phyloP scores from a whole-genome alignment of 2,888 invertebrate genomes.

The Nasonia oneida region DNA sequence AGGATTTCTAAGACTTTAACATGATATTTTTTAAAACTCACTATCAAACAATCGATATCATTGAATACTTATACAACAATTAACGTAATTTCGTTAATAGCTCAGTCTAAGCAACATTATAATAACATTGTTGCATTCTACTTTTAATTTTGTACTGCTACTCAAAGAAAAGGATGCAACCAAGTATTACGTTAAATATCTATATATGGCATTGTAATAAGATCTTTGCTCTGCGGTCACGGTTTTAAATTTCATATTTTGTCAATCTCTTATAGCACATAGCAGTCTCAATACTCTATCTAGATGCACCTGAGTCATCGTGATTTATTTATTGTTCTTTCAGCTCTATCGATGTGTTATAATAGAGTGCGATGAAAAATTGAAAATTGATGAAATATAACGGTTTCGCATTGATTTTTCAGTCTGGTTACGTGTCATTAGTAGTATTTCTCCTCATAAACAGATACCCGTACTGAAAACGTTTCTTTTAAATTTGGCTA shows the following conservation, averaged over 20 bases:
- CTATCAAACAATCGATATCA: conserved; percentile 59
- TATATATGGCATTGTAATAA: conserved; percentile 60
- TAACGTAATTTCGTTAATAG: conserved; percentile 60
- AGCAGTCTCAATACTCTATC: conserved; percentile 60
- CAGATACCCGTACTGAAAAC: conserved; percentile 51
- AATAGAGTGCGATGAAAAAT: conserved; percentile 53
- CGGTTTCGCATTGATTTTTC: conserved; percentile 47
- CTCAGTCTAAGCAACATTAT: conserved; percentile 61
- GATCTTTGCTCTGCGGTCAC: conserved; percentile 55
- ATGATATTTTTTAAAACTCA: conserved; percentile 51
- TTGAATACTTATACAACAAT: conserved; percentile 60
- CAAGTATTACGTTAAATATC: conserved; percentile 56
- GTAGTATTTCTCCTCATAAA: conserved; percentile 41
- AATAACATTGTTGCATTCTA: conserved; percentile 60
- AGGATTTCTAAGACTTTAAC: conserved; percentile 58
- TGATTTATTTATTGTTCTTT: conserved; percentile 54
- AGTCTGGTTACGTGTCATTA: conserved; percentile 51
- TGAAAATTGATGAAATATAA: conserved; percentile 52
- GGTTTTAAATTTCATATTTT: conserved; percentile 53
- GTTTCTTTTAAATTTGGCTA: conserved; percentile 55
- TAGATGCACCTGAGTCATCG: conserved; percentile 56
- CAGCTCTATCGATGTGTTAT: conserved; percentile 38
- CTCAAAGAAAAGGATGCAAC: conserved; percentile 60
- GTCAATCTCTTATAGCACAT: conserved; percentile 53
- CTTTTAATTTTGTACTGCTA: conserved; percentile 60